These are phyloP conservation scores for Limnephilus rhombicus DNA, from an alignment of 2,888 invertebrate genomes.

Conservation along the genomic window DNA sequence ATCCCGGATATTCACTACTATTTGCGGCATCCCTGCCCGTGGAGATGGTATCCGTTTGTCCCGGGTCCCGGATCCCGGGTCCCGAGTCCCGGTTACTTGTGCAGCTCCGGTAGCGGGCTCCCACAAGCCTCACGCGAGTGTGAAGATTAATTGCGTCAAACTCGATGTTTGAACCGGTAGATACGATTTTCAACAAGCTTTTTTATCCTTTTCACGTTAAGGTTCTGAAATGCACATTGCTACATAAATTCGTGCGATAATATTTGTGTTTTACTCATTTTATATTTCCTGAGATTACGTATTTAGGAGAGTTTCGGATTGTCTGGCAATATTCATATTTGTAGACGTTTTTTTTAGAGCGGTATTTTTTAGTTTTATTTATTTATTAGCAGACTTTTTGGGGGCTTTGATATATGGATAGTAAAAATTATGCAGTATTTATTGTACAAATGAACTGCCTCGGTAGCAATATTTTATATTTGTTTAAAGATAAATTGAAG, in stretches of 20 bases:
- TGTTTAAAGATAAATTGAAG: too few species aligned
- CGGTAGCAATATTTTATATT: too few species aligned
- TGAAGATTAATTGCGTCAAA: slow-evolving; percentile 43
- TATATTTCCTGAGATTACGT: not conserved
- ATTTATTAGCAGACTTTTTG: too few species aligned
- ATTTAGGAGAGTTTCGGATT: not conserved
- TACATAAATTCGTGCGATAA: not conserved
- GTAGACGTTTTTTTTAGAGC: too few species aligned
- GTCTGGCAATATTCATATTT: too few species aligned
- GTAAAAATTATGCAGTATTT: too few species aligned
- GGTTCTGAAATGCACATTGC: not conserved
- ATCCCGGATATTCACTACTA: not conserved
- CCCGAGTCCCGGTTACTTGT: not conserved
- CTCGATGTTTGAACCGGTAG: slow-evolving; percentile 9
- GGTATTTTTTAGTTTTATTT: too few species aligned
- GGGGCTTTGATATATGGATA: too few species aligned
- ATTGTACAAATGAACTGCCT: too few species aligned
- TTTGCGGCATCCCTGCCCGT: not conserved
- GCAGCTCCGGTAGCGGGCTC: not conserved
- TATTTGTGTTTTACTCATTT: not conserved
- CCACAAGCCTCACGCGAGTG: slow-evolving; percentile 30
- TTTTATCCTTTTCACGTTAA: slow-evolving; percentile 5
- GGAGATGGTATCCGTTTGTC: not conserved
- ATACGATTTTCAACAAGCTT: not conserved
- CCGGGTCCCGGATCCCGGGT: not conserved